Evolutionary conservation across 2,888 invertebrate species (phyloP).

Genomic region (Cylloceria caligata): DNA sequence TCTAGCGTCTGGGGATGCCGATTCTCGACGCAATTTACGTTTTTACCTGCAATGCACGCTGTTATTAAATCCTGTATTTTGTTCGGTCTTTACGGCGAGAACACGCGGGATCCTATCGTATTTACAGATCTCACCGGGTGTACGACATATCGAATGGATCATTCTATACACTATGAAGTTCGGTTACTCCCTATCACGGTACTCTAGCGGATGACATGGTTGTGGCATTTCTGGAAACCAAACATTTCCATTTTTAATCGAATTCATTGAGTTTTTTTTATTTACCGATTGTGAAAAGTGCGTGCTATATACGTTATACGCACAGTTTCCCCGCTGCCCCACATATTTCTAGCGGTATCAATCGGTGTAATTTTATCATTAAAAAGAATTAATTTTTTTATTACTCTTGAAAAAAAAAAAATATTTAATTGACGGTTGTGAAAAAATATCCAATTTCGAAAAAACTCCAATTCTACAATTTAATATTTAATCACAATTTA

Average conservation of each 20-base stretch:
- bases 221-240: constrained; percentile 72
- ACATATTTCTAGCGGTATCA: constrained; percentile 27
- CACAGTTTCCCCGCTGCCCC: constrained; percentile 30
- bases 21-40: neutral
- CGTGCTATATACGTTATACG: constrained; percentile 51
- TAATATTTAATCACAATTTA: too few species aligned
- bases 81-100: neutral
- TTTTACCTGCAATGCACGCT: neutral
- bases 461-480: too few species aligned
- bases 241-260: constrained; percentile 25
- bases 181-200: constrained; percentile 74
- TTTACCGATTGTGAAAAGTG: constrained; percentile 20
- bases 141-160: constrained; percentile 33
- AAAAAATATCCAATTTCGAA: too few species aligned
- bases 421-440: too few species aligned
- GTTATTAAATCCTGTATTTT: constrained; percentile 55
- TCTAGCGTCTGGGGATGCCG: constrained; percentile 3
- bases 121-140: constrained; percentile 42
- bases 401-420: too few species aligned
- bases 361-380: constrained; percentile 17
- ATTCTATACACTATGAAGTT: neutral
- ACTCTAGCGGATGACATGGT: constrained; percentile 75
- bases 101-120: constrained; percentile 4
- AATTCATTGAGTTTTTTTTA: neutral
- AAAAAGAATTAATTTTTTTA: constrained; percentile 25